Conservation (phyloP, 2,888 invertebrate species). For the Torymus aiolomorphi region DNA sequence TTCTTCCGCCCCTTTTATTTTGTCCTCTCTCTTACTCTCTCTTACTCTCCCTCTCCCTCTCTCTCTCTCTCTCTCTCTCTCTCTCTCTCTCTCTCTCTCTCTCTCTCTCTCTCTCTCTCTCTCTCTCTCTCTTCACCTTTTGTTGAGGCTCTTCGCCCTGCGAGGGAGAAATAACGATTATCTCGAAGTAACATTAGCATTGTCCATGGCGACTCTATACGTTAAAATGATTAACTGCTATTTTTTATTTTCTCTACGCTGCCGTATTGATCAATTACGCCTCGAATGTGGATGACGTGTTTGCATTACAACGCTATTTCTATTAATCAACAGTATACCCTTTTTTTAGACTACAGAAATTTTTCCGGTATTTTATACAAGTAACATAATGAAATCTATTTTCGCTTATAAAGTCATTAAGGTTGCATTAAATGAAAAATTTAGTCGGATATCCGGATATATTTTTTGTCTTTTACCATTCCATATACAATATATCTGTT, state of each 20-base stretch:
- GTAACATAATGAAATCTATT: too few species aligned
- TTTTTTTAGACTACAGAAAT: neutral
- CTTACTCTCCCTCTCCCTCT: too few species aligned
- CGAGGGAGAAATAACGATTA: slow-evolving; percentile 13
- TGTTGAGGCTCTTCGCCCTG: too few species aligned
- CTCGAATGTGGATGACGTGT: neutral
- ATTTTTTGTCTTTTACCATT: too few species aligned
- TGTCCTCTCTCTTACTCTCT: neutral
- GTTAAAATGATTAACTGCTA: slow-evolving; percentile 8
- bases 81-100: slow-evolving; percentile 9
- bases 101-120: too few species aligned
- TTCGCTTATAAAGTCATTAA: too few species aligned
- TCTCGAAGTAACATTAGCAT: slow-evolving; percentile 29
- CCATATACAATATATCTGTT: too few species aligned
- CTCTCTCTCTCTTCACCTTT: neutral
- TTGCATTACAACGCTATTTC: neutral
- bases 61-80: neutral
- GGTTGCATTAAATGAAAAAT: too few species aligned
- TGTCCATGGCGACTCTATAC: neutral
- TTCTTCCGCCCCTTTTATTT: slow-evolving; percentile 13
- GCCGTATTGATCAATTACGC: neutral
- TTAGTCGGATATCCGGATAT: too few species aligned
- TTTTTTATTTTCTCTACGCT: neutral
- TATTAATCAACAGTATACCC: neutral
- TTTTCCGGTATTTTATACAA: neutral